Conservation (phyloP, 1,140 invertebrate genomes). For the Sarcophaga peregrina region DNA sequence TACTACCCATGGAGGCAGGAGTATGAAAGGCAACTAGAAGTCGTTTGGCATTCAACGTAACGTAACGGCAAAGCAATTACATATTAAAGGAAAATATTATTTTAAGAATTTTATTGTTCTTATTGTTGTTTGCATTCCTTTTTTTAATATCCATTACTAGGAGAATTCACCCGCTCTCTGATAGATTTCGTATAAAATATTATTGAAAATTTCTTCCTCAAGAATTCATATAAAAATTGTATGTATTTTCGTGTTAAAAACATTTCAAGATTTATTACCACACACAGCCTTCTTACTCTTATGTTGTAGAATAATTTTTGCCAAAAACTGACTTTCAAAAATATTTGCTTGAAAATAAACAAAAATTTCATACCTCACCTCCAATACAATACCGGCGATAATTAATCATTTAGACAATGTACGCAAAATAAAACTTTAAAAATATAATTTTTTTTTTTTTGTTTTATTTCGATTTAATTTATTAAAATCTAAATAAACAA, state of each 20-base stretch:
- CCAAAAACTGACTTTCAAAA: slow-evolving; percentile 16
- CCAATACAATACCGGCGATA: no score
- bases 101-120: slow-evolving; percentile 6
- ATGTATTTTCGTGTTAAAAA: not conserved
- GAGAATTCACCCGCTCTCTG: not conserved
- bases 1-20: not conserved
- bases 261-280: slow-evolving; percentile 7
- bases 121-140: not conserved
- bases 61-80: no score
- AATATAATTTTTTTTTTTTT: not conserved
- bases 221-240: not conserved
- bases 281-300: no score
- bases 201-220: not conserved
- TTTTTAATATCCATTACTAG: not conserved
- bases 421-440: slow-evolving; percentile 11
- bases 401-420: slow-evolving; percentile 31
- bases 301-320: not conserved
- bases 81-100: not conserved
- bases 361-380: not conserved
- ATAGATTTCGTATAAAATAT: not conserved
- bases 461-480: not conserved
- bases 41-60: no score
- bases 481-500: slow-evolving; percentile 29
- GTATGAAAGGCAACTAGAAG: not conserved
- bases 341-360: slow-evolving; percentile 32